A percentile compares a stretch with the other conserved stretches of the same genome.
Evolutionary conservation across 2,797 vertebrate genomes (phyloP).

Genomic region (Synaphobranchus kaupii): DNA sequence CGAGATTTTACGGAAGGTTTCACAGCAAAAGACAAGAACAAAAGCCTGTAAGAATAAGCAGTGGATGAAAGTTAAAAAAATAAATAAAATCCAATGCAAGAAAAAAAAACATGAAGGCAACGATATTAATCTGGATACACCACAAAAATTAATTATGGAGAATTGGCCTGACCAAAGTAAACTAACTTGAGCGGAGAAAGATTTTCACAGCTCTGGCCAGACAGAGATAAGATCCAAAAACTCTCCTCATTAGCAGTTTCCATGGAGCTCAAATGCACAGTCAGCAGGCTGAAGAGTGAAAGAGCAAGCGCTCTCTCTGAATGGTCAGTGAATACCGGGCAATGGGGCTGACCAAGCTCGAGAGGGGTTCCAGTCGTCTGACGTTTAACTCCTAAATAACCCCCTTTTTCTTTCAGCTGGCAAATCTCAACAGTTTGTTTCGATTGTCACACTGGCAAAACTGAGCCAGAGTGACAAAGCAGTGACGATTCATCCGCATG

Average conservation of each 20-base stretch:
- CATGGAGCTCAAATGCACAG: slow-evolving; percentile 53
- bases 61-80: neutral
- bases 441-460: neutral
- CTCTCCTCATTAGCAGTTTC: slow-evolving; percentile 56
- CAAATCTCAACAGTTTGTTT: neutral
- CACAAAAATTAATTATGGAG: slow-evolving; percentile 4
- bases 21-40: neutral
- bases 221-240: slow-evolving; percentile 53
- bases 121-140: neutral
- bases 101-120: neutral
- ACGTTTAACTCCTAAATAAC: slow-evolving; percentile 24
- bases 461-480: neutral
- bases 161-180: slow-evolving; percentile 25
- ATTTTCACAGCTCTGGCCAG: slow-evolving; percentile 31
- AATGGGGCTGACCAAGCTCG: neutral
- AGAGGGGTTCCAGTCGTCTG: slow-evolving; percentile 3
- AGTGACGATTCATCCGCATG: neutral
- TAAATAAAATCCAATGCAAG: neutral
- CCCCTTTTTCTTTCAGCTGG: neutral
- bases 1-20: neutral
- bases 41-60: neutral
- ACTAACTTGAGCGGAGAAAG: slow-evolving; percentile 34
- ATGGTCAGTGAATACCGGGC: slow-evolving; percentile 33
- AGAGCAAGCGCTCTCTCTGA: slow-evolving; percentile 24
- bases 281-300: slow-evolving; percentile 42